phyloP scores from a whole-genome alignment of 2,113 vertebrate species.

The Tetrao urogallus region DNA sequence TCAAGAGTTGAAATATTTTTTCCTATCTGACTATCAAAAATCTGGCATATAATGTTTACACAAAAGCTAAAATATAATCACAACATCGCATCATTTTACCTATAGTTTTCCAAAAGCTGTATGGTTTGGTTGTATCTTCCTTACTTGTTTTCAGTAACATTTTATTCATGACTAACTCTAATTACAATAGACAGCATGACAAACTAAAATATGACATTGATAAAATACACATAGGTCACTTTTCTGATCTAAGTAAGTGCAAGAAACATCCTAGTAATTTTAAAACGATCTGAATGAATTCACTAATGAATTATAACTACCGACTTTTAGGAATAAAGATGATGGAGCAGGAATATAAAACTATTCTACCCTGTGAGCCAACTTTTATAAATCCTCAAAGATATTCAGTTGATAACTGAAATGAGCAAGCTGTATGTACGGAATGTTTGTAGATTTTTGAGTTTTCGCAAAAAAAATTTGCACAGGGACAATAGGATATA shows the following conservation, averaged over 20 bases:
- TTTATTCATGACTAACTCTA: not conserved
- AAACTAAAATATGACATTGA: not conserved
- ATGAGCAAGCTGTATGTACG: not conserved
- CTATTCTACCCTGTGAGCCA: not conserved
- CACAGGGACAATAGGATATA: not conserved
- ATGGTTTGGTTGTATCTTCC: not conserved
- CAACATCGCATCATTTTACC: not conserved
- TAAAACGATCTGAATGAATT: not conserved
- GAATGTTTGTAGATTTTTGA: slow-evolving; percentile 1
- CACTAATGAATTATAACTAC: not conserved
- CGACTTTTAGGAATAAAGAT: not conserved
- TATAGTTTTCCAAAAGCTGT: not conserved
- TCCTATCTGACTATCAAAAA: not conserved
- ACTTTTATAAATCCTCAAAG: slow-evolving; percentile 15
- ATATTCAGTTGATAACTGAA: not conserved
- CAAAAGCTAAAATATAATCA: not conserved
- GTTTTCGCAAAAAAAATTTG: slow-evolving; percentile 4
- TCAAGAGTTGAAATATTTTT: slow-evolving; percentile 24
- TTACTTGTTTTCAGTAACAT: not conserved
- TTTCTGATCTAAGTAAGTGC: not conserved
- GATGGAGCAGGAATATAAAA: not conserved
- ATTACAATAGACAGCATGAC: not conserved
- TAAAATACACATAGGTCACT: not conserved
- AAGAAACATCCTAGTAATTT: not conserved
- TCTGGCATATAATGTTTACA: slow-evolving; percentile 66